Percentiles rank a stretch among this genome's conserved stretches.
These are phyloP conservation scores for Panagrolaimus sp. DNA, from an alignment of 1,140 invertebrate species.

Conservation along the genomic window DNA sequence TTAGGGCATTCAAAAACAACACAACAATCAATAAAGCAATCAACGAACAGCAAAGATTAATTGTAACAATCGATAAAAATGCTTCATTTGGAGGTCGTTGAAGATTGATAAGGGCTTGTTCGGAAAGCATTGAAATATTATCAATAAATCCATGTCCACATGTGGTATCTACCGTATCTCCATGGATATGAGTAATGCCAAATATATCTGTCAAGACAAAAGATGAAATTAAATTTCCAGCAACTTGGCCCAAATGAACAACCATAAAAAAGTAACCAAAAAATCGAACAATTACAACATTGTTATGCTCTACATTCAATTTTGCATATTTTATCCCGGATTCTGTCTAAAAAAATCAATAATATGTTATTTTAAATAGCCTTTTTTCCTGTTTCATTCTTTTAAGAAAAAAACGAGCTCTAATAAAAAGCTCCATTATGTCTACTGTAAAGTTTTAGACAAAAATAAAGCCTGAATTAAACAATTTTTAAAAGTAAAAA, in stretches of 20 bases:
- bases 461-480: too few species aligned
- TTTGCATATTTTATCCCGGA: conserved; percentile 71
- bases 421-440: too few species aligned
- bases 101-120: conserved; percentile 61
- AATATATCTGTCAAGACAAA: conserved; percentile 68
- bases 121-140: conserved; percentile 33
- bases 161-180: conserved; percentile 82
- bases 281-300: conserved; percentile 81
- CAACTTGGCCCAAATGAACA: conserved; percentile 87
- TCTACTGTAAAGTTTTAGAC: too few species aligned
- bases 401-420: too few species aligned
- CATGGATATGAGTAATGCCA: conserved; percentile 82
- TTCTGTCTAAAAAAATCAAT: conserved; percentile 69
- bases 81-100: conserved; percentile 73
- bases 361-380: too few species aligned
- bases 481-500: too few species aligned
- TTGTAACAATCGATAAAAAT: conserved; percentile 69
- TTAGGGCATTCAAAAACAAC: conserved; percentile 79
- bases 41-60: conserved; percentile 79
- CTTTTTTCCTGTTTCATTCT: too few species aligned
- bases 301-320: conserved; percentile 67
- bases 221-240: conserved; percentile 93
- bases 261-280: conserved; percentile 96
- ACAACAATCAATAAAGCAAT: conserved; percentile 78
- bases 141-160: conserved; percentile 48